Conservation (phyloP, 2,797 vertebrate species). For the Scolopax rusticola region DNA sequence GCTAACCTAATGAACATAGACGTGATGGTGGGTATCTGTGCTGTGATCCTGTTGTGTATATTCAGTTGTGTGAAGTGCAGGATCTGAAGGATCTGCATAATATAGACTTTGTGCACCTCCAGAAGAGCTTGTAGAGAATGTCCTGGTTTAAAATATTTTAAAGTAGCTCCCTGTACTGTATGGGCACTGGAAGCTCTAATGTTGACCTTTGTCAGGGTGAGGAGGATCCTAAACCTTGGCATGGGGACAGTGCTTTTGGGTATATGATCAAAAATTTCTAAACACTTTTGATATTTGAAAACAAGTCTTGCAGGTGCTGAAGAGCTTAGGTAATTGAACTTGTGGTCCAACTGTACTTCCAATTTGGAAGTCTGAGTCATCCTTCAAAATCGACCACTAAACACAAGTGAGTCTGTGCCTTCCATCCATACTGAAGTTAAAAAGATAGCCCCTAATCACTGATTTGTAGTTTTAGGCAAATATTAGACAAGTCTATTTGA, state of each 20-base stretch:
- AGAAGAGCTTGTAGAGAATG: not conserved
- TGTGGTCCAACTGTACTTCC: not conserved
- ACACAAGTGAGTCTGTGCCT: not conserved
- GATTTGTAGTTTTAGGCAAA: not conserved
- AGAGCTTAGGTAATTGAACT: not conserved
- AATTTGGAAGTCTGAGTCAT: not conserved
- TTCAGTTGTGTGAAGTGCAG: not conserved
- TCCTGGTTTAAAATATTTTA: not conserved
- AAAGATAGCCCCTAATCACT: not conserved
- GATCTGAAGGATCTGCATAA: rapidly evolving
- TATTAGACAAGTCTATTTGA: not conserved
- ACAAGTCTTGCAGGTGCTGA: not conserved
- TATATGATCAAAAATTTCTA: not conserved
- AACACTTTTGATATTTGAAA: not conserved
- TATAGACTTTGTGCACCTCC: not conserved
- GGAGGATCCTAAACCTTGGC: not conserved
- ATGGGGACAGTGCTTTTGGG: not conserved
- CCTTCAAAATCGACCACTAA: not conserved
- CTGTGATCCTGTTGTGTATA: not conserved
- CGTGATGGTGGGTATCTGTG: not conserved
- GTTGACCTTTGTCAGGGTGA: not conserved
- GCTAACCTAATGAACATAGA: not conserved
- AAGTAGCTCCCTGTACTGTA: not conserved
- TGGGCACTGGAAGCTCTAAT: not conserved
- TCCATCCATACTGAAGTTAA: not conserved